Evolutionary conservation across 2,797 vertebrate species (phyloP), one percentile per base, ranked within the genome.

Genomic region (Cirrhinus mrigala): DNA sequence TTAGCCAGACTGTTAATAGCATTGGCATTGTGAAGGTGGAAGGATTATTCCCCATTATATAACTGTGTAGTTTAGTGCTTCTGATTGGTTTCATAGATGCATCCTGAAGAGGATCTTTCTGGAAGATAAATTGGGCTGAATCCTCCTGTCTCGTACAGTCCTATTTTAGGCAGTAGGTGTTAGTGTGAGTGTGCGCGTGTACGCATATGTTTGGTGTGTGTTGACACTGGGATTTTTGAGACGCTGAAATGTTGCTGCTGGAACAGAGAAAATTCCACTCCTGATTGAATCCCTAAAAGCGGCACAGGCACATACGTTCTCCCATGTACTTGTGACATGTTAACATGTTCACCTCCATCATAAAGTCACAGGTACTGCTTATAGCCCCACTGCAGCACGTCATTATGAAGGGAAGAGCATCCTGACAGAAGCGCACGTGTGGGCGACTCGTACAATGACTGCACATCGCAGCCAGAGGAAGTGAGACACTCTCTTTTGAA

Each of bases 231-330:
- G 20, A n/a, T 58, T 58, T 56, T 40, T 71, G 27, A 29, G 40
- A 75, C 0, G n/a, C 33, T 69, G 62, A 50, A 52, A 11, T 71
- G 83, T 70, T 75, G 37, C 16, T 60, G 60, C 52, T 74, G n/a
- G 66, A 81, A 81, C 37, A 22, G 40, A 85, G 46, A 50, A 16
- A 54, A 58, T 56, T 56, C 54, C 54, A 56, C 8, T 8, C 60
- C 64, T 52, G 50, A 52, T 78, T 56, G 52, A 52, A 66, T 79
- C 64, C 44, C 40, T 44, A 44, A 44, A 44, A 44, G 40, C 1
- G 8, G 50, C 5, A 27, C 46, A 46, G 9, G 52, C 37, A 44
- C 29, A 33, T 20, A 52, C 29, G 40, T 54, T 58, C 40, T 44
- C 48, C 37, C 48, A 15, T 44, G 40, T 40, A 50, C 33, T 79